Evolutionary conservation across 2,113 vertebrate species (phyloP).

Genomic region (Psittacula cyanocephala): DNA sequence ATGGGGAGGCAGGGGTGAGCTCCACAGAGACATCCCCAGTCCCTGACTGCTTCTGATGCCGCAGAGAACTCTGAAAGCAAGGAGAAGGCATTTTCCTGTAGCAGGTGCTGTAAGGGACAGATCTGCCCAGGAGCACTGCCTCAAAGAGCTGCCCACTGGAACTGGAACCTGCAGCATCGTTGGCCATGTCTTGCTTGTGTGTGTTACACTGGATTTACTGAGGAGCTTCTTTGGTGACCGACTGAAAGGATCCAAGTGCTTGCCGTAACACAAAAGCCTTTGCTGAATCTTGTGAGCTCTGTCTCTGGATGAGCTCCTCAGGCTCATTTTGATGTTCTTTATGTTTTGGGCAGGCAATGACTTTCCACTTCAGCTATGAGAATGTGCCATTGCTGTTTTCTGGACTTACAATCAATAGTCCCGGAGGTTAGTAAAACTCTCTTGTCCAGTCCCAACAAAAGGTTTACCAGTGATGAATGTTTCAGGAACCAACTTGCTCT

Average conservation of each 20-base stretch:
- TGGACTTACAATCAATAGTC: constrained; percentile 88
- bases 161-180: background rate
- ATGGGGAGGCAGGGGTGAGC: background rate
- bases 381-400: constrained; percentile 90
- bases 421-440: constrained; percentile 84
- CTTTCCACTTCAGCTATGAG: constrained; percentile 88
- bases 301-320: background rate
- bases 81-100: background rate
- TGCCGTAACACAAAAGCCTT: background rate
- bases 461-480: background rate
- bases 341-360: constrained; percentile 83
- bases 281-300: background rate
- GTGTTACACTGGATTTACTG: background rate
- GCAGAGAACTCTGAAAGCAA: background rate
- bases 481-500: background rate
- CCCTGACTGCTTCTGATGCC: background rate
- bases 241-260: background rate
- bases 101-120: background rate
- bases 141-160: background rate
- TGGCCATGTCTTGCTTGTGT: background rate
- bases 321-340: background rate
- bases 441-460: background rate
- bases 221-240: background rate
- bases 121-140: background rate
- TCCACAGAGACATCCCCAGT: background rate